Evolutionary conservation across 2,797 vertebrate species (phyloP), one percentile per base, ranked within the genome.

Genomic region (Coracias cyanogaster): DNA sequence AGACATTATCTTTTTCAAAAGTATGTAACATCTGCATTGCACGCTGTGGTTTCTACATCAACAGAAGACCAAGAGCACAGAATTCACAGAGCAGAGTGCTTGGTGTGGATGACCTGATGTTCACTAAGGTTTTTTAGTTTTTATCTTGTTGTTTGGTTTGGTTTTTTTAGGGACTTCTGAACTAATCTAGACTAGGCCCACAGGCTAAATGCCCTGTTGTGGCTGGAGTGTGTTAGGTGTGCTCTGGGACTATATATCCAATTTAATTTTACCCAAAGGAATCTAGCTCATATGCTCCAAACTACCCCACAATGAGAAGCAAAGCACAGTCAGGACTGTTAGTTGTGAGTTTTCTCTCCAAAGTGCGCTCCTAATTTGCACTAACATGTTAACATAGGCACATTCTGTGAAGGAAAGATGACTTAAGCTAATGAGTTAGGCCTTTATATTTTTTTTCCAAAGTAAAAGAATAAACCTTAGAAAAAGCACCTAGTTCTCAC

Each of bases 401-500:
- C 2, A 3, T 12, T 24, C 6, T 31, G 25, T 66, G 62, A 78
- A 78, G 48, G 28, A 80, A 93, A 82, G 60, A 43, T 13, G 45
- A 65, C 16, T 90, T 41, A 49, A 82, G 7, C 8, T 86, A 62
- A 84, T 54, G 22, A 82, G 70, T 21, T 58, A 58, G 25, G 20
- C 15, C 15, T 76, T 81, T 62, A 12, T 39, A 33, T 74, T 91
- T 67, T 95, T 62, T 91, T 65, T 54, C 19, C 28, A 41, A 78
- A 77, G 8, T n/a, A 71, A 71, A 94, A 83, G 22, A 86, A 74
- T 28, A 65, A 86, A 69, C 15, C 33, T 55, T 49, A 89, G 69
- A 69, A 86, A 90, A 90, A 84, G 15, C n/a, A 89, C 24, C 13
- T 41, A 61, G 25, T 66, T 96, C 35, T 83, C 61, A 46, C 29